Evolutionary conservation across 2,797 vertebrate genomes (phyloP), one percentile per base, ranked within the genome.

Genomic region (Phrynocephalus guinanensis): DNA sequence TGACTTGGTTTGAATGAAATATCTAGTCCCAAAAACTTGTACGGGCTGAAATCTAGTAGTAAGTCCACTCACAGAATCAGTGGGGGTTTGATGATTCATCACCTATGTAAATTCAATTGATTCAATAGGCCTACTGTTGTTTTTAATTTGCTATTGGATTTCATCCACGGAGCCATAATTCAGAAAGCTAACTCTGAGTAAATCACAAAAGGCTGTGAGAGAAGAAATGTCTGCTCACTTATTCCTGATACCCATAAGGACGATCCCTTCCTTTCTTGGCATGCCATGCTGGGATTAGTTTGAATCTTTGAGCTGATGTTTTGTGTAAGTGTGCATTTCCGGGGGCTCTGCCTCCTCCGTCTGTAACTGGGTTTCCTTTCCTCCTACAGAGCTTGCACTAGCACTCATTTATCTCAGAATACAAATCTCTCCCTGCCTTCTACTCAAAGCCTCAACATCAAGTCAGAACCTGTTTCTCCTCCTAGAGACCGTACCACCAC

Each of bases 401-500:
- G 98, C 98, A 98, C 98, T 98, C 99, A 99, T 98, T 98, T 99
- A 98, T 99, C 98, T 98, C 98, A 99, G 98, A 98, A 97, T 98
- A 98, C 99, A 98, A 99, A 99, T 98, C 98, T 99, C 96, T 99
- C 99, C 98, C 98, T 99, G 98, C 98, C 98, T 98, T 98, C 98
- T 98, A 98, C 98, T 98, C 99, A 99, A 98, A 99, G 98, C 98
- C 99, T 99, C 98, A 98, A 98, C 99, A 99, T 99, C 99, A 99
- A 99, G 99, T 99, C 98, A 98, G 99, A 99, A 99, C 99, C 99
- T 98, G 98, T 99, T 98, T 99, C 99, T 98, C 99, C 99, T 98
- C 99, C 99, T 98, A 99, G 99, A 99, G 99, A 99, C 97, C 98
- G 98, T 97, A 98, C 98, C 97, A 98, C 97, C 98, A 97, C 97